Evolutionary conservation across 2,113 vertebrate species (phyloP), one percentile per base, ranked within the genome.

Genomic region (Mormyrus lacerda): DNA sequence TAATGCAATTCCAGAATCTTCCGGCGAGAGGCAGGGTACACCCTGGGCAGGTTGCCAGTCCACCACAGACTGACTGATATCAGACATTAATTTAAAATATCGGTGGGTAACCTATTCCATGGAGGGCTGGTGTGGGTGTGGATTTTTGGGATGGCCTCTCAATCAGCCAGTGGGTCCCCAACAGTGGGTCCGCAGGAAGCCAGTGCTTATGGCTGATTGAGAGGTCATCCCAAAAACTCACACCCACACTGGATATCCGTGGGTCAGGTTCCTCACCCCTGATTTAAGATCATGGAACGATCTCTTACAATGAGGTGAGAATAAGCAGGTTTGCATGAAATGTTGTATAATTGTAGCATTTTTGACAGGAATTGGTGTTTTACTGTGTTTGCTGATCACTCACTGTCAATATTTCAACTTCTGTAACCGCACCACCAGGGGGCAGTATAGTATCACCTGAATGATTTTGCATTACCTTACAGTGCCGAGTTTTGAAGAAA

Each of bases 351-450:
- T 19, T 76, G 69, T 39, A 39, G 69, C 4, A 42, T 79, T 42
- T 79, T 79, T 7, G 5, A 79, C 35, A 2, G 5, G 73, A 79
- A 42, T 3, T 19, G 73, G 15, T 39, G 73, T 79, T 35, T 13
- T 42, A 42, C 15, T 39, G 15, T 11, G 73, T 79, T 79, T 42
- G 73, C 82, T 86, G 31, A 53, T 15, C 1, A 15, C 27, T 51
- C 35, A 51, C 1, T 19, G 47, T 11, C n/a, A 86, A 86, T 86
- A 86, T 27, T 13, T 51, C 3, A 50, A 27, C 45, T 51, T 27
- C 45, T 51, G 13, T 39, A 19, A 1, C 55, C 1, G 89, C 0
- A 87, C 90, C 95, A 91, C 91, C 92, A 95, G 95, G 91, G 91
- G 93, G 94, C 93, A 95, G 44, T 92, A 69, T 27, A 88, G 87